A percentile compares a stretch with the other conserved stretches of the same genome.
Conservation (phyloP, 2,888 invertebrate species). For the Augochlorella aurata region DNA sequence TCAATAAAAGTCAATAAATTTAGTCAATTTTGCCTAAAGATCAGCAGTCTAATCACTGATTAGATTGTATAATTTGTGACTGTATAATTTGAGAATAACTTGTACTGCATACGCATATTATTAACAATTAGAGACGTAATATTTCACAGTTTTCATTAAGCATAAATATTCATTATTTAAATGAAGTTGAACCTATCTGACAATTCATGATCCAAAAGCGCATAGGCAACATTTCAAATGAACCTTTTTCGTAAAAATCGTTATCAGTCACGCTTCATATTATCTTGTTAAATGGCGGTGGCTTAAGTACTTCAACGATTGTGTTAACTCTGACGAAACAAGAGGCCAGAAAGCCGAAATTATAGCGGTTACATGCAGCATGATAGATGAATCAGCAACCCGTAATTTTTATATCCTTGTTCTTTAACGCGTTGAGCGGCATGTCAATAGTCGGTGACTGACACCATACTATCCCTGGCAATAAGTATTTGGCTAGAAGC, state of each 20-base stretch:
- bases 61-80: no score
- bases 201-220: not conserved
- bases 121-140: not conserved
- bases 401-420: not conserved
- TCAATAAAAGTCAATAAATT: no score
- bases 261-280: slow-evolving; percentile 35
- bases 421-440: no score
- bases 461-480: no score
- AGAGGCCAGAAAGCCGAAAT: not conserved
- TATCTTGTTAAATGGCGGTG: slow-evolving; percentile 25
- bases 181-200: not conserved
- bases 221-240: not conserved
- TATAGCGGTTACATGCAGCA: not conserved
- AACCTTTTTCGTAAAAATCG: not conserved
- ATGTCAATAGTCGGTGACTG: no score
- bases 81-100: no score
- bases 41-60: no score
- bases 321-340: slow-evolving; percentile 32
- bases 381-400: not conserved
- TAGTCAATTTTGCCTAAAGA: no score
- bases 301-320: slow-evolving; percentile 28
- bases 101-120: not conserved
- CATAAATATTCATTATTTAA: not conserved
- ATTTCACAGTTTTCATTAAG: not conserved
- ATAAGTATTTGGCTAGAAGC: no score